These are phyloP conservation scores for Pelagia noctiluca DNA, from an alignment of 30 jellyfish, hydroid and myxozoan genomes.

Conservation along the genomic window DNA sequence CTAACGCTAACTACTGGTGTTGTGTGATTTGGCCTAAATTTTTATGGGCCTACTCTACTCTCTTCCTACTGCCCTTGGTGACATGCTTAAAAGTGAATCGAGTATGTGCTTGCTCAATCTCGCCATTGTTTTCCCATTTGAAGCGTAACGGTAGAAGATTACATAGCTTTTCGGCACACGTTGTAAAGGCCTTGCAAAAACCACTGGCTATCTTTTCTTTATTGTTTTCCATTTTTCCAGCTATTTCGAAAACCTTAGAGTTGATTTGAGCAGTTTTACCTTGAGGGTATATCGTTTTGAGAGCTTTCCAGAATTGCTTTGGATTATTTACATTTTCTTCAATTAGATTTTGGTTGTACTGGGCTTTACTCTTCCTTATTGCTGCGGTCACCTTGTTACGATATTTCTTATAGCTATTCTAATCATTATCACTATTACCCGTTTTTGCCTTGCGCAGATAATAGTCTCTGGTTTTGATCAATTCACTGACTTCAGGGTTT, in stretches of 20 bases:
- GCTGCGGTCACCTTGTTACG: background rate
- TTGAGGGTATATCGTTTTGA: too few relatives aligned
- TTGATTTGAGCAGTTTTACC: too few relatives aligned
- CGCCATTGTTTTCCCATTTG: slow-evolving; percentile 43
- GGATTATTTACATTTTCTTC: slow-evolving; percentile 32
- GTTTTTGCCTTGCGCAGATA: slow-evolving; percentile 3
- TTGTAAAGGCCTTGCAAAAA: slow-evolving; percentile 49
- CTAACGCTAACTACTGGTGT: too few relatives aligned
- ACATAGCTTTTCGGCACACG: slow-evolving; percentile 50
- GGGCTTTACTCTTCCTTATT: background rate
- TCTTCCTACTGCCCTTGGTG: too few relatives aligned
- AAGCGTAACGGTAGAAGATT: slow-evolving; percentile 17
- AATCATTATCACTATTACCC: background rate
- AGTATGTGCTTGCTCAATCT: slow-evolving; percentile 17
- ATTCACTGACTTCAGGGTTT: background rate
- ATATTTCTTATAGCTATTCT: background rate
- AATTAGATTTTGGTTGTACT: slow-evolving; percentile 26
- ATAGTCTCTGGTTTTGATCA: slow-evolving; percentile 12
- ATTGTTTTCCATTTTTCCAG: slow-evolving; percentile 53
- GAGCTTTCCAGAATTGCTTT: slow-evolving; percentile 23
- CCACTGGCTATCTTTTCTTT: slow-evolving; percentile 55
- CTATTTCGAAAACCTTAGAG: too few relatives aligned
- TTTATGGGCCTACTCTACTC: too few relatives aligned
- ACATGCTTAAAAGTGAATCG: too few relatives aligned
- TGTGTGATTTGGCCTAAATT: too few relatives aligned